Conservation (phyloP, 2,888 invertebrate genomes). For the Synergus umbraculus region DNA sequence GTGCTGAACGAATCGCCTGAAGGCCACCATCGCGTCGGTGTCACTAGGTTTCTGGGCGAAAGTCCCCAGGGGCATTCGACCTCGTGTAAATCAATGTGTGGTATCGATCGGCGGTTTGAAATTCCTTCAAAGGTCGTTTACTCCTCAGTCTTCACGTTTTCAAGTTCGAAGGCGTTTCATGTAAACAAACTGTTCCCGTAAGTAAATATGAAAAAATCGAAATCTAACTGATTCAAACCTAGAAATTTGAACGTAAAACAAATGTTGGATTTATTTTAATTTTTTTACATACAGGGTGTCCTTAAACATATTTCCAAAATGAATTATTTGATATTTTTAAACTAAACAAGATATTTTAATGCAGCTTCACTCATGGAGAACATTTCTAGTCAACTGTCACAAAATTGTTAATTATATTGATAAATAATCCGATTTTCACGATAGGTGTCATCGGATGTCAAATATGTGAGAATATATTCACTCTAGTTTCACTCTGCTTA, state of each 20-base stretch:
- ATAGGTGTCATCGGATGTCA: too few species aligned
- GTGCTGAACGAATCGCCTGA: conserved; percentile 46
- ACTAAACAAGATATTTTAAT: too few species aligned
- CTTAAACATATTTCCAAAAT: too few species aligned
- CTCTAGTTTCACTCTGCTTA: too few species aligned
- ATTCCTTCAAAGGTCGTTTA: conserved; percentile 19
- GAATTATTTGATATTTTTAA: too few species aligned
- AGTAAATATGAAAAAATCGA: neutral
- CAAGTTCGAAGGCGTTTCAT: conserved; percentile 19
- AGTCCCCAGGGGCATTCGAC: conserved; percentile 66
- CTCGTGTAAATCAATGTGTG: conserved; percentile 66
- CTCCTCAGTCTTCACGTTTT: neutral
- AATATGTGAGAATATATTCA: too few species aligned
- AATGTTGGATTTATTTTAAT: too few species aligned
- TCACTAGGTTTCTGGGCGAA: conserved; percentile 71
- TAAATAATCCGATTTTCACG: too few species aligned
- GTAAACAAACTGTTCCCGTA: neutral
- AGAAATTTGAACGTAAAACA: neutral
- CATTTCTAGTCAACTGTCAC: too few species aligned
- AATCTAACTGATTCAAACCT: neutral
- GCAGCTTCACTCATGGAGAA: too few species aligned
- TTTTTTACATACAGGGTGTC: too few species aligned
- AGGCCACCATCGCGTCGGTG: conserved; percentile 62
- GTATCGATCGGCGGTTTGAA: conserved; percentile 26
- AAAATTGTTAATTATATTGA: too few species aligned